Evolutionary conservation across 2,797 vertebrate species (phyloP).

Genomic region (Melanogrammus aeglefinus): DNA sequence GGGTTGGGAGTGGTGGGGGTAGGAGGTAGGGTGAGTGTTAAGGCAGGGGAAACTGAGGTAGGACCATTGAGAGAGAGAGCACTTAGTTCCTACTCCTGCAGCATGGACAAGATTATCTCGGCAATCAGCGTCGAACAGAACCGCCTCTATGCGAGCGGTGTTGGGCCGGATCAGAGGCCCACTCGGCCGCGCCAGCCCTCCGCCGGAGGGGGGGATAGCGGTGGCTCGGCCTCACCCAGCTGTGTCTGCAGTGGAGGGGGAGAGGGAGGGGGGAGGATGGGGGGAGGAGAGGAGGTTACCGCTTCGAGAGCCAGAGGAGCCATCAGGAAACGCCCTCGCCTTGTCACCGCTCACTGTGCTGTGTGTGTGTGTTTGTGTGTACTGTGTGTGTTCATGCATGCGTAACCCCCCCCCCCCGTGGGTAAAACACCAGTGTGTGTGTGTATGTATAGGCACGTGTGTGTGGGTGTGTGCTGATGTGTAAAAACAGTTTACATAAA

Average conservation of each 20-base stretch:
- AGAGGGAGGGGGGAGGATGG: neutral
- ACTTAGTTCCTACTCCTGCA: neutral
- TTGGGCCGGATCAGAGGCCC: neutral
- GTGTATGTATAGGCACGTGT: no score
- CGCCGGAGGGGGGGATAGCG: neutral
- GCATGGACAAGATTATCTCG: neutral
- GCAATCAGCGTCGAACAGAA: neutral
- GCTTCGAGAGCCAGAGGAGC: neutral
- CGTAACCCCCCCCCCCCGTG: neutral
- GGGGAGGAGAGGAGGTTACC: neutral
- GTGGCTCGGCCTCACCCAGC: no score
- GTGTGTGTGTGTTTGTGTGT: conserved; percentile 5
- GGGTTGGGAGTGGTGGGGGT: no score
- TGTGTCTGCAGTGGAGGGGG: no score
- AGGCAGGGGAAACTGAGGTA: neutral
- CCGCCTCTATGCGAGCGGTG: neutral
- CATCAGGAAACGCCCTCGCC: neutral
- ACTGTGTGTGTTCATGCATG: neutral
- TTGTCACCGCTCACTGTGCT: neutral
- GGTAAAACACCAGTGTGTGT: no score
- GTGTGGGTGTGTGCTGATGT: no score
- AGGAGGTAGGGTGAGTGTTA: no score
- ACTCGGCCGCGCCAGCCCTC: neutral
- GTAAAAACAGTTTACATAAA: no score
- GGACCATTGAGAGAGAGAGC: no score